Base-by-base conservation (phyloP, 2,888 invertebrate genomes). In the Polydrusus tereticollis region DNA sequence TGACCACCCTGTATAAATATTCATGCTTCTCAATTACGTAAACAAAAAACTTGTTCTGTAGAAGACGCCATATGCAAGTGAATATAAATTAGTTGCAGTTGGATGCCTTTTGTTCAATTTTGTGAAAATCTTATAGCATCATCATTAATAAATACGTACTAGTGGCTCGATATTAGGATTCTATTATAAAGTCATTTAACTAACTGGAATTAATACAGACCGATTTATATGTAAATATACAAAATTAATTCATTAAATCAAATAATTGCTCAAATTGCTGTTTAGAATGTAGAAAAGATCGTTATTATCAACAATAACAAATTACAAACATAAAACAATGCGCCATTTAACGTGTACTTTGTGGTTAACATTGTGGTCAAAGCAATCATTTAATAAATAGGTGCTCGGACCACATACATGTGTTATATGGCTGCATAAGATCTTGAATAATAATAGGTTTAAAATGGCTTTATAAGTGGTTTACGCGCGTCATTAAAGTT, bases 331-430 rank as follows among this genome's bases (percentile, higher is more conserved):
- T 55, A 18, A 55, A 65, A 65, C 50, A 65, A 65, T 55, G 55
- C 36, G 55, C 26, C 45, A 36, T 50, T 55, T 21, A 55, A 41
- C 65, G 23, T 65, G 65, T 65, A 41, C 41, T 41, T 65, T 55
- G 65, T 38, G 65, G 65, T 65, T 23, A 43, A 23, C 26, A 55
- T 41, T 65, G 65, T 55, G 65, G 65, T 57, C 55, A 43, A 65
- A 55, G 38, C 52, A 55, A 65, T 65, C 55, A 65, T 55, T 65
- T 65, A 65, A 55, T 65, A 55, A 55, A 65, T 55, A 43, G 38
- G 21, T 58, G 58, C 23, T 58, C 41, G 58, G 58, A 58, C 58
- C 38, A 60, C 14, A 45, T 60, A 60, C 60, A 60, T 60, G 45
- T 45, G 45, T 43, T 26, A 45, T 14, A 26, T 26, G 23, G 50